Percentiles rank a stretch among this genome's conserved stretches.
Conservation (phyloP, 2,113 vertebrate genomes). For the human region DNA sequence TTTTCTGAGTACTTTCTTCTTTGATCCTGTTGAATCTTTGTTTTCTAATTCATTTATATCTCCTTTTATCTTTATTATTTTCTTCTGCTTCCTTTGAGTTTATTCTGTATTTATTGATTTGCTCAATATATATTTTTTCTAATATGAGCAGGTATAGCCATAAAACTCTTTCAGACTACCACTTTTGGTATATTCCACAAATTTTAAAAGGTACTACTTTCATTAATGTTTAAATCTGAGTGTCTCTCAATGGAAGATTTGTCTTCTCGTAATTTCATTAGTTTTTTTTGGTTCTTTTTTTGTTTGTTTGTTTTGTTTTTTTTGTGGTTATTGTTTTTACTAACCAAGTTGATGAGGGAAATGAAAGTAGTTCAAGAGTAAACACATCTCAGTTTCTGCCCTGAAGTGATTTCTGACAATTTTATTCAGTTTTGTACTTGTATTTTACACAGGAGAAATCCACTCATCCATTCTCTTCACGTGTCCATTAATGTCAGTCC, state of each 20-base stretch:
- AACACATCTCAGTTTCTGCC: not conserved
- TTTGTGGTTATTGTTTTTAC: not conserved
- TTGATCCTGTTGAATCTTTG: not conserved
- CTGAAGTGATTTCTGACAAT: slow-evolving; percentile 12
- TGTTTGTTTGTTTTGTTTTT: not conserved
- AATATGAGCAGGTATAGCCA: not conserved
- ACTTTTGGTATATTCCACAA: not conserved
- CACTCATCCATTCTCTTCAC: not conserved
- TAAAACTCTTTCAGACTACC: not conserved
- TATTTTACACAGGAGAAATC: not conserved
- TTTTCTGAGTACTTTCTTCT: not conserved
- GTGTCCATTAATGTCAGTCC: not conserved
- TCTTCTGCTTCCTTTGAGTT: not conserved
- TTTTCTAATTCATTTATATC: not conserved
- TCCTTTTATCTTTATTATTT: not conserved
- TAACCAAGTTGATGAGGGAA: not conserved
- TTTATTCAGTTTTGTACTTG: not conserved
- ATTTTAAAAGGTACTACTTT: not conserved
- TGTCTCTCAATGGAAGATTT: not conserved
- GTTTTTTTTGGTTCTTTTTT: not conserved
- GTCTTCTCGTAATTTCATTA: not conserved
- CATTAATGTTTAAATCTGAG: not conserved
- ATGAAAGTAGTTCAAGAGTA: not conserved
- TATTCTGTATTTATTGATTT: not conserved
- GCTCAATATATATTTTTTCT: not conserved